A percentile compares a stretch with the other conserved stretches of the same genome.
Conservation (phyloP, 2,113 vertebrate genomes). For the Eira barbara region DNA sequence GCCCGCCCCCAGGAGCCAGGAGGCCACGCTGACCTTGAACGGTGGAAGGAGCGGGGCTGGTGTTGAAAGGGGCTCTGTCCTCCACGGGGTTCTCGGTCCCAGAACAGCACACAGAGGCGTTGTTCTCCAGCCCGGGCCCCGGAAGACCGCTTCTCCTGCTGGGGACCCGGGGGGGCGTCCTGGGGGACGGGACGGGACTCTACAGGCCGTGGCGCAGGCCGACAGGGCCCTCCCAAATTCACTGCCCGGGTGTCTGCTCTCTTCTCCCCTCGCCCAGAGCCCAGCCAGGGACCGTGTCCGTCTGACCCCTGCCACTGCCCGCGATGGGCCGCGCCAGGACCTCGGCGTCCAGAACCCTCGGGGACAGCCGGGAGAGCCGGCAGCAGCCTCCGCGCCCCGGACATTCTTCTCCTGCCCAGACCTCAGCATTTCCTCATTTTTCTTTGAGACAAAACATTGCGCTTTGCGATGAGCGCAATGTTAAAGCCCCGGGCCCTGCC, state of each 20-base stretch:
- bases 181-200: neutral
- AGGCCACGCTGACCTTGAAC: neutral
- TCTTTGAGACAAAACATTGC: fast-evolving
- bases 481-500: neutral
- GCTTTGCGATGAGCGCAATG: fast-evolving
- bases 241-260: fast-evolving
- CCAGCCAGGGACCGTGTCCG: fast-evolving
- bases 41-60: neutral
- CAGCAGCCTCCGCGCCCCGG: fast-evolving
- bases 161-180: neutral
- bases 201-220: fast-evolving
- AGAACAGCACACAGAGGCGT: conserved; percentile 34
- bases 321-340: no score
- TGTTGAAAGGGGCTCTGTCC: conserved; percentile 45
- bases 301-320: fast-evolving
- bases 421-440: fast-evolving
- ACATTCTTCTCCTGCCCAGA: no score
- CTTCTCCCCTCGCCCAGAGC: neutral
- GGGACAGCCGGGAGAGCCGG: fast-evolving
- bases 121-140: neutral
- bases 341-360: fast-evolving
- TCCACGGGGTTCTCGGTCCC: neutral
- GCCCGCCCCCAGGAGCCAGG: neutral
- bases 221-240: neutral
- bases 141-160: neutral